Evolutionary conservation across 1,140 invertebrate genomes (phyloP).

Genomic region (Ooceraea biroi): DNA sequence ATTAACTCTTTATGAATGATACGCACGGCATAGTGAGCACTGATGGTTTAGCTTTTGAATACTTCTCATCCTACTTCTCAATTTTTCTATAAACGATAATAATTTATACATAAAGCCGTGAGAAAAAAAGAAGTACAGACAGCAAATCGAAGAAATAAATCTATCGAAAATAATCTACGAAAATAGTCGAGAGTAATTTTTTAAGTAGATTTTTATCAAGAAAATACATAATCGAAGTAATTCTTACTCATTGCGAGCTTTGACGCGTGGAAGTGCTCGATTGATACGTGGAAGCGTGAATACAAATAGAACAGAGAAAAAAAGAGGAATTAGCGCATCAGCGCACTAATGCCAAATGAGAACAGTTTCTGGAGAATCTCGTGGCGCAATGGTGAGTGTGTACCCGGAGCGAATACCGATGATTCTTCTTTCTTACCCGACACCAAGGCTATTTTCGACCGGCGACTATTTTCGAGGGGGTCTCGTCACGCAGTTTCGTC

Average conservation of each 20-base stretch:
- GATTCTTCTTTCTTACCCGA: slow-evolving; percentile 81
- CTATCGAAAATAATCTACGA: neutral
- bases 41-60: neutral
- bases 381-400: slow-evolving; percentile 45
- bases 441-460: slow-evolving; percentile 83
- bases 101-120: neutral
- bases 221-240: neutral
- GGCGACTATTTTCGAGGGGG: slow-evolving; percentile 85
- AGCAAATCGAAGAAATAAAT: neutral
- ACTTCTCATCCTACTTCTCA: slow-evolving; percentile 1
- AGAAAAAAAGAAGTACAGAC: neutral
- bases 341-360: slow-evolving; percentile 1
- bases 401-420: slow-evolving; percentile 70
- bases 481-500: slow-evolving; percentile 82
- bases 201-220: neutral
- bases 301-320: neutral
- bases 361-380: slow-evolving; percentile 68
- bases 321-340: slow-evolving; percentile 22
- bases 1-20: neutral
- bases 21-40: neutral
- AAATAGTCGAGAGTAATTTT: neutral
- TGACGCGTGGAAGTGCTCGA: neutral
- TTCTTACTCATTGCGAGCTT: slow-evolving; percentile 32
- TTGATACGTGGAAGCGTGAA: neutral
- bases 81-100: neutral